A percentile compares a stretch with the other conserved stretches of the same genome.
Conservation (phyloP, 2,797 vertebrate species). For the Limosa lapponica region DNA sequence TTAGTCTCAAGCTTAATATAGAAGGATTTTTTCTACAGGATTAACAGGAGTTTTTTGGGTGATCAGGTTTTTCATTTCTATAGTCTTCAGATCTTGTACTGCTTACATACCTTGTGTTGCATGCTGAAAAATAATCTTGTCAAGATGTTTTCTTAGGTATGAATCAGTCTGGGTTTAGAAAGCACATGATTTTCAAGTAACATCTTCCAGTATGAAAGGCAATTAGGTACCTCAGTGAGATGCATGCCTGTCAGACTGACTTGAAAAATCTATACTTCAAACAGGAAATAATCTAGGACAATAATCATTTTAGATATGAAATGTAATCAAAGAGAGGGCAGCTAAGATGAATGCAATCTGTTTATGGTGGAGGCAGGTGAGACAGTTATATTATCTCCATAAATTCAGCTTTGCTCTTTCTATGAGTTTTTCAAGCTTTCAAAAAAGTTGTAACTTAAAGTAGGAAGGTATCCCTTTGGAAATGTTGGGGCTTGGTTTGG, state of each 20-base stretch:
- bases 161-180: not conserved
- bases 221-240: not conserved
- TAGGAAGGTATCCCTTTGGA: not conserved
- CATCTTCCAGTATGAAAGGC: not conserved
- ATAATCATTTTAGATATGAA: slow-evolving; percentile 35
- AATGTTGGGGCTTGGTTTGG: not conserved
- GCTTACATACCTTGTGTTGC: not conserved
- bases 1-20: not conserved
- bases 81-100: not conserved
- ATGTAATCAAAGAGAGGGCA: slow-evolving; percentile 28
- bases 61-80: not conserved
- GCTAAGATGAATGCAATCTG: not conserved
- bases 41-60: not conserved
- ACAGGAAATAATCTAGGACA: slow-evolving; percentile 30
- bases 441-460: not conserved
- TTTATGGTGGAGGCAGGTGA: slow-evolving; percentile 20
- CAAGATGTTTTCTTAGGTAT: not conserved
- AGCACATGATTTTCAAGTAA: not conserved
- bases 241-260: not conserved
- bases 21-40: not conserved
- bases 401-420: not conserved
- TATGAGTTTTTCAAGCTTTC: not conserved
- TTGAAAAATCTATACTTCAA: slow-evolving; percentile 45
- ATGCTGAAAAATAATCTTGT: not conserved
- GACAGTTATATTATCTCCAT: slow-evolving; percentile 10